Conservation (phyloP, 2,888 invertebrate genomes). For the Helleia helle region DNA sequence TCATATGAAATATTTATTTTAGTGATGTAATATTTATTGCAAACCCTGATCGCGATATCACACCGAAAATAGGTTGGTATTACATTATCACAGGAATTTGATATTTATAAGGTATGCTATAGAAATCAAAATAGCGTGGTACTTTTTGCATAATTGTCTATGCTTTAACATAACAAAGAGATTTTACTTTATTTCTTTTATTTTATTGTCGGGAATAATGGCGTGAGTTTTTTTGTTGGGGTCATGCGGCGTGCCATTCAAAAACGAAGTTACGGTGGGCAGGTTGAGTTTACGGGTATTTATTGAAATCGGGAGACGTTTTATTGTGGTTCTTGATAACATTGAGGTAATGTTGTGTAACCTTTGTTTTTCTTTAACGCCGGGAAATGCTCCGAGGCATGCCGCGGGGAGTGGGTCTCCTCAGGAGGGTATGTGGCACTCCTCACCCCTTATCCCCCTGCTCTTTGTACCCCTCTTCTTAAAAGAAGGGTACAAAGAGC, state of each 20-base stretch:
- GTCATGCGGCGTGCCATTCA: conserved; percentile 10
- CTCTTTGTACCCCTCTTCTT: too few species aligned
- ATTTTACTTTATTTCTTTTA: conserved; percentile 52
- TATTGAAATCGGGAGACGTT: background rate
- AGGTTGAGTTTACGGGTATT: conserved; percentile 18
- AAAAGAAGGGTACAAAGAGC: too few species aligned
- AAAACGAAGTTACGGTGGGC: conserved; percentile 7
- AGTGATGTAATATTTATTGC: background rate
- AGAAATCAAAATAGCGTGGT: conserved; percentile 23
- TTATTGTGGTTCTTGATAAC: background rate
- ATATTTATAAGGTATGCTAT: conserved; percentile 20
- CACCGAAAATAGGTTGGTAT: background rate
- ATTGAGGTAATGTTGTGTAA: too few species aligned
- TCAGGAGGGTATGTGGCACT: too few species aligned
- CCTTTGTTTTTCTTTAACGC: too few species aligned
- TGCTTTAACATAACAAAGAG: conserved; percentile 20
- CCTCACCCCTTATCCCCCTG: too few species aligned
- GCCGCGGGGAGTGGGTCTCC: too few species aligned
- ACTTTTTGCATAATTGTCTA: conserved; percentile 8
- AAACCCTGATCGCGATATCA: conserved; percentile 1
- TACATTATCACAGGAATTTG: conserved; percentile 6
- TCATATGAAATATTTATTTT: too few species aligned
- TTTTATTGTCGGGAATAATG: conserved; percentile 39
- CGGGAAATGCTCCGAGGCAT: too few species aligned
- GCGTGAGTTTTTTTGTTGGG: conserved; percentile 15